These are phyloP conservation scores for Pseudomugil gertrudae DNA, from an alignment of 2,797 vertebrate genomes.

Conservation along the genomic window DNA sequence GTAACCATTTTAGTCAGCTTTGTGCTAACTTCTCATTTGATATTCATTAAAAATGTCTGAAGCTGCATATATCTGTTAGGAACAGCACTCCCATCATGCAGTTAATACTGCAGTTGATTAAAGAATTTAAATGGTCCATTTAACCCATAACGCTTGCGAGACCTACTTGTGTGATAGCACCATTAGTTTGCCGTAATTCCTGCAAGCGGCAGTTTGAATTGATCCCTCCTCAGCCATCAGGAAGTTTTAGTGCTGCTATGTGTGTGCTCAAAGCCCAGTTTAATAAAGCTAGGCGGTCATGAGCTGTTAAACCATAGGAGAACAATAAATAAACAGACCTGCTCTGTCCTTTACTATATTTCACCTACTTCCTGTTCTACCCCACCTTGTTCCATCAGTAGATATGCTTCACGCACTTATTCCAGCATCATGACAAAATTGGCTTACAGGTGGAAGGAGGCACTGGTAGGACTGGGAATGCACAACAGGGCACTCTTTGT, in stretches of 20 bases:
- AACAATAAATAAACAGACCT: conserved; percentile 84
- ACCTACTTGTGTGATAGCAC: conserved; percentile 73
- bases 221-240: conserved; percentile 81
- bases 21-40: conserved; percentile 57
- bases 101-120: conserved; percentile 81
- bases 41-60: conserved; percentile 61
- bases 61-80: conserved; percentile 44
- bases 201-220: conserved; percentile 76
- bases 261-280: conserved; percentile 86
- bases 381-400: conserved; percentile 26
- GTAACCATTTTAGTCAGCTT: conserved; percentile 19
- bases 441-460: conserved; percentile 20
- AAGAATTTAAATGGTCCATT: conserved; percentile 82
- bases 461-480: conserved; percentile 5
- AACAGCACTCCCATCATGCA: conserved; percentile 49
- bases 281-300: conserved; percentile 85
- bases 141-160: conserved; percentile 73
- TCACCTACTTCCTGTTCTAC: conserved; percentile 28
- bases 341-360: conserved; percentile 46
- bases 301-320: conserved; percentile 79
- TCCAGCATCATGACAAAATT: conserved; percentile 20
- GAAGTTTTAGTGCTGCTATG: conserved; percentile 85
- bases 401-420: conserved; percentile 28
- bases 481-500: conserved; percentile 25
- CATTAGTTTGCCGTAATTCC: conserved; percentile 82